Base-by-base conservation (phyloP, 2,113 vertebrate genomes). In the Campylomormyrus tamandua region DNA sequence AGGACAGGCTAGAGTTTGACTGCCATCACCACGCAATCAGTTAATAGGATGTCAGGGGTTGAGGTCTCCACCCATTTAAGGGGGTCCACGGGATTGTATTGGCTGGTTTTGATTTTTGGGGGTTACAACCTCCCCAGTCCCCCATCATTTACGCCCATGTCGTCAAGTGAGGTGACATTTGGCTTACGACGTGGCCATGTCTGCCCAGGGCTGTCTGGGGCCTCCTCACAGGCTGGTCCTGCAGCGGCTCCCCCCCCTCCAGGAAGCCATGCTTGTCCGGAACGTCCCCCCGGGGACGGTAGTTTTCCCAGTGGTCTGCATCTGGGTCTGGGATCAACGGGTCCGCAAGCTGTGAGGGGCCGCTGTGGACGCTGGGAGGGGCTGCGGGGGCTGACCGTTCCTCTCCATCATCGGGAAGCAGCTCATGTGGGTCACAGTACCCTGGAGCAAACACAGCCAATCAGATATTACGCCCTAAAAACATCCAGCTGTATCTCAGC, bases 281-380 rank as follows among this genome's bases (percentile, higher is more conserved):
- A 89, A 96, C 95, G 24, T 96, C 95, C 0, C 95, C 95, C 46
- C 95, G 91, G 1, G 94, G 92, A 4, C 93, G 95, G 45, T 90
- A 90, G 3, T 90, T 85, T 94, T 88, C 94, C 95, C 94, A 92
- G 93, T 35, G 91, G 42, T 90, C 90, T 0, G 91, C 91, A 90
- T 95, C 93, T 0, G 90, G 93, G 74, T 92, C 91, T 0, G 91
- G 92, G 90, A 92, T 90, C 3, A 46, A 92, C 42, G 92, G 90
- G 5, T 93, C 92, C 48, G 92, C 35, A 11, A 39, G 45, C 6
- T 56, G 70, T 1, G 53, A 70, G 17, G 88, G 91, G 83, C 92
- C 39, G 24, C 90, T 17, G 15, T 70, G 90, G 66, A 74, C 62
- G 0, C 0, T 83, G 10, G 91, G 77, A 8, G 7, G 49, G 88